These are phyloP conservation scores for Stegostoma tigrinum DNA, from an alignment of 2,113 vertebrate species.

Conservation along the genomic window DNA sequence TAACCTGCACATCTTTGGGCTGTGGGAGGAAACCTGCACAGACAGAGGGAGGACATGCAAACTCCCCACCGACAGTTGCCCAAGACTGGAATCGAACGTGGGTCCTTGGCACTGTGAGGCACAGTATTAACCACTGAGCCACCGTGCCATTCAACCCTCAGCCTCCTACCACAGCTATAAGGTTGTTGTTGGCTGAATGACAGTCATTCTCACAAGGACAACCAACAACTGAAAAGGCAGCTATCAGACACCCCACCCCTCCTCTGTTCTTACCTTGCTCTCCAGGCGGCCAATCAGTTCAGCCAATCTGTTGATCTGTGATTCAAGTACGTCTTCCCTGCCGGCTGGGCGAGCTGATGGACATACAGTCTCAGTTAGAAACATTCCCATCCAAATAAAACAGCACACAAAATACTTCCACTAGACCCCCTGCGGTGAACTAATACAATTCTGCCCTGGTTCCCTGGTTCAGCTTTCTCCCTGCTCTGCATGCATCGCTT, in stretches of 20 bases:
- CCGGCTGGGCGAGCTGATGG: slow-evolving; percentile 56
- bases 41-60: no score
- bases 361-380: neutral
- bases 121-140: no score
- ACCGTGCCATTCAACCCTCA: neutral
- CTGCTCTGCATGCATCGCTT: neutral
- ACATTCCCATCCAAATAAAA: neutral
- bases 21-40: no score
- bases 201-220: neutral
- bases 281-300: slow-evolving; percentile 86
- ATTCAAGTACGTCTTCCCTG: slow-evolving; percentile 80
- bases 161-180: neutral
- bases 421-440: neutral
- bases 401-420: neutral
- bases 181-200: neutral
- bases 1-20: no score
- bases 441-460: neutral
- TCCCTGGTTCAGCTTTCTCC: neutral
- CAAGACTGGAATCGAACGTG: no score
- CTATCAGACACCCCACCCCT: neutral
- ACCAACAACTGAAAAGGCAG: neutral
- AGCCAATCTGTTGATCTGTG: slow-evolving; percentile 83
- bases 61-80: no score
- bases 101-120: no score
- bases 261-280: slow-evolving; percentile 69